phyloP scores from a whole-genome alignment of 2,888 invertebrate species.

The Anthophora plumipes region DNA sequence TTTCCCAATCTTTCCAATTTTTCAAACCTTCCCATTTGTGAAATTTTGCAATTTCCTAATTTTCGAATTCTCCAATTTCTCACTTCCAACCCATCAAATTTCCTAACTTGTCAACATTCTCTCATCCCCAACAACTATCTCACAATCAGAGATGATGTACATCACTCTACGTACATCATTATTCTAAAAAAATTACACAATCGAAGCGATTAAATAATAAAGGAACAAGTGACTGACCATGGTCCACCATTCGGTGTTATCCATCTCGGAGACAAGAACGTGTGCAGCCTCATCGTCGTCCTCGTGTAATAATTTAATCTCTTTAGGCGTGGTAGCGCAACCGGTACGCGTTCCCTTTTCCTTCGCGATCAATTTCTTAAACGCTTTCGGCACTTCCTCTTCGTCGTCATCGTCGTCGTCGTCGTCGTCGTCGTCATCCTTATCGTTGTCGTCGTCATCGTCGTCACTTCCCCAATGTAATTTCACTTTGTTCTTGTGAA shows the following conservation, averaged over 20 bases:
- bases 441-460: slow-evolving; percentile 61
- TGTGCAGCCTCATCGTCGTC: slow-evolving; percentile 72
- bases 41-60: too few species aligned
- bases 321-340: slow-evolving; percentile 75
- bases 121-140: too few species aligned
- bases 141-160: too few species aligned
- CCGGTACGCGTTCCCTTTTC: slow-evolving; percentile 69
- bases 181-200: too few species aligned
- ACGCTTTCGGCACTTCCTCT: slow-evolving; percentile 63
- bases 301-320: slow-evolving; percentile 70
- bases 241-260: slow-evolving; percentile 82
- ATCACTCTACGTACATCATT: too few species aligned
- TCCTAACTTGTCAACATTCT: too few species aligned
- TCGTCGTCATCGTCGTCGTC: slow-evolving; percentile 47
- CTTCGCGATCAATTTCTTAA: slow-evolving; percentile 70
- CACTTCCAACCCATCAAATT: too few species aligned
- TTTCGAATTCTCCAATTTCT: too few species aligned
- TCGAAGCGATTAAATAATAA: neutral
- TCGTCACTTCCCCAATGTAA: slow-evolving; percentile 72
- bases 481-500: slow-evolving; percentile 71
- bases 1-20: too few species aligned
- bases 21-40: too few species aligned
- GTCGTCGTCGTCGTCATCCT: slow-evolving; percentile 46
- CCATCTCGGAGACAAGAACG: slow-evolving; percentile 76
- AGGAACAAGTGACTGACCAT: slow-evolving; percentile 72